Conservation (phyloP, 1,140 invertebrate genomes). For the Zaprionus lachaisei region DNA sequence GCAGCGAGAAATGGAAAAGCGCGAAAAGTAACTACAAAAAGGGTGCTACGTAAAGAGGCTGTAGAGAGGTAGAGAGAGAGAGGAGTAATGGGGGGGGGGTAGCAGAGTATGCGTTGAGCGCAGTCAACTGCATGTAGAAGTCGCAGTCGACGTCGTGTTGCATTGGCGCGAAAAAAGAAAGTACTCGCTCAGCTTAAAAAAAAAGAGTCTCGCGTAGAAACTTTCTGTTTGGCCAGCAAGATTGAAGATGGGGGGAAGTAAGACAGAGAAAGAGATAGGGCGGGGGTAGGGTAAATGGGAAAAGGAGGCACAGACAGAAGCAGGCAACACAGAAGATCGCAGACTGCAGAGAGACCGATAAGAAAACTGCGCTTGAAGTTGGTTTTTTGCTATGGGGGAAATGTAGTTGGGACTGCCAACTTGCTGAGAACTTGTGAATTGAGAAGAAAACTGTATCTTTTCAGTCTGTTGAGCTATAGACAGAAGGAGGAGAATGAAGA, state of each 20-base stretch:
- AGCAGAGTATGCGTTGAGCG: constrained; percentile 4
- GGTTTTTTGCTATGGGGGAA: not conserved
- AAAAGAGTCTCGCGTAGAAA: constrained; percentile 48
- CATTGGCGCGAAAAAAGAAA: constrained; percentile 68
- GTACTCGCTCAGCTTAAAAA: constrained; percentile 31
- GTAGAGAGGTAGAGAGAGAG: not conserved
- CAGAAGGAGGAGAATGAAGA: too few relatives aligned
- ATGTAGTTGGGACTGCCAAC: constrained; percentile 11
- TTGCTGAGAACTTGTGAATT: not conserved
- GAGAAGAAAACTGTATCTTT: too few relatives aligned
- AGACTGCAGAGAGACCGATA: constrained; percentile 4
- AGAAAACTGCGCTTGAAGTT: not conserved
- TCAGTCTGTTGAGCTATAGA: too few relatives aligned
- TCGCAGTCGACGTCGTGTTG: constrained; percentile 18
- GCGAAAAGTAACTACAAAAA: constrained; percentile 29
- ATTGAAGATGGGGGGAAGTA: constrained; percentile 10
- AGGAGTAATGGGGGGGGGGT: not conserved
- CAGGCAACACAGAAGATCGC: constrained; percentile 14
- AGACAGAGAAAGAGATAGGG: not conserved
- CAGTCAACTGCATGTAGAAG: constrained; percentile 36
- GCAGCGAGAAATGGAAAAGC: constrained; percentile 59
- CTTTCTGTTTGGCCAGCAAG: constrained; percentile 50
- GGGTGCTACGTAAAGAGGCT: constrained; percentile 14
- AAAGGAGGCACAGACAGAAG: not conserved
- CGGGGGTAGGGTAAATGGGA: not conserved